Percentiles rank a stretch among this genome's conserved stretches.
These are phyloP conservation scores for Orthonevra nobilis DNA, from an alignment of 2,888 invertebrate species.

Conservation along the genomic window DNA sequence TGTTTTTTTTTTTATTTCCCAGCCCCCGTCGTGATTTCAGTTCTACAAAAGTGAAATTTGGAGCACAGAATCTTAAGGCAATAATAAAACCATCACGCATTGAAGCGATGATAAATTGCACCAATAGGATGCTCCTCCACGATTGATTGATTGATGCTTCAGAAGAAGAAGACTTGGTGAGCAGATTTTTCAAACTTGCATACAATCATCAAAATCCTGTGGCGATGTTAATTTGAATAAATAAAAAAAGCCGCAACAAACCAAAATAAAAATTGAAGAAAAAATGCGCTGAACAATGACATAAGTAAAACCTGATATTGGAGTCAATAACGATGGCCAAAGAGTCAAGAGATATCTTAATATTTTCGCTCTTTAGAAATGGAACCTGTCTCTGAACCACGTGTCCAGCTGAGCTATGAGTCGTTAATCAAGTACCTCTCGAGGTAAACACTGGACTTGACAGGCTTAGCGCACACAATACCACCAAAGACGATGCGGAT, in stretches of 20 bases:
- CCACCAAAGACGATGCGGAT: conserved; percentile 17
- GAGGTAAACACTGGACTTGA: background rate
- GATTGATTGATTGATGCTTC: conserved; percentile 35
- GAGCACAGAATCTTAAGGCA: no score
- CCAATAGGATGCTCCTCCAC: conserved; percentile 9
- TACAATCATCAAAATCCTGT: conserved; percentile 29
- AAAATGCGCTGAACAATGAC: conserved; percentile 20
- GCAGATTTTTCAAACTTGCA: conserved; percentile 21
- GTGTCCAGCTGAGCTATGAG: conserved; percentile 12
- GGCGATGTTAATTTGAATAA: conserved; percentile 50
- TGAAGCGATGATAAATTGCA: conserved; percentile 25
- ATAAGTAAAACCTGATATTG: conserved; percentile 6
- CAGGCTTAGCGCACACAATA: background rate
- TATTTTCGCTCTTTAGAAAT: conserved; percentile 20
- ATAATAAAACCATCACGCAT: conserved; percentile 36
- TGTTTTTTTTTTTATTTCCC: no score
- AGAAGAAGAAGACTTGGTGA: conserved; percentile 24
- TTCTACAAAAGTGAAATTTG: conserved; percentile 30
- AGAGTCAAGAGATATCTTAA: conserved; percentile 43
- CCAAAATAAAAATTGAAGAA: conserved; percentile 20
- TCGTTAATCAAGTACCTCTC: conserved; percentile 9
- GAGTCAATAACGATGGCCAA: conserved; percentile 11
- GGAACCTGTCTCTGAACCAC: background rate
- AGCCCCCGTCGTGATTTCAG: background rate
- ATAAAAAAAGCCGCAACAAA: conserved; percentile 15